Evolutionary conservation across 2,113 vertebrate species (phyloP).

Genomic region (Parotia lawesii): DNA sequence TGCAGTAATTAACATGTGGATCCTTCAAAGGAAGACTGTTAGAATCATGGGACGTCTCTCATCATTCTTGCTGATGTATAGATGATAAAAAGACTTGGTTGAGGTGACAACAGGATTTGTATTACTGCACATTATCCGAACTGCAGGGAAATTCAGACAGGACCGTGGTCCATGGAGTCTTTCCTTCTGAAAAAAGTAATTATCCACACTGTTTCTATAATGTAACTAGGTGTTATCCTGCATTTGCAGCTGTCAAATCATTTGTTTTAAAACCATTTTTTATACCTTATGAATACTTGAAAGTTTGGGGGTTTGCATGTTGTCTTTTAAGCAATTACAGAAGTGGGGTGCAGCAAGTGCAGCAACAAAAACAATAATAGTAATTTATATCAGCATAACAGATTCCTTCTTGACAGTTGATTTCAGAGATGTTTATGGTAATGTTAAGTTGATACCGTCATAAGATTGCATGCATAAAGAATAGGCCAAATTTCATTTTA

Average conservation of each 20-base stretch:
- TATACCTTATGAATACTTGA: slow-evolving; percentile 60
- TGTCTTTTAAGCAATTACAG: slow-evolving; percentile 54
- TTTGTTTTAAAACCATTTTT: slow-evolving; percentile 72
- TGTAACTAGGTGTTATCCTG: slow-evolving; percentile 76
- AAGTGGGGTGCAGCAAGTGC: slow-evolving; percentile 43
- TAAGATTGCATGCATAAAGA: slow-evolving; percentile 44
- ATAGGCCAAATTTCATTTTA: slow-evolving; percentile 9
- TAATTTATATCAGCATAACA: slow-evolving; percentile 28
- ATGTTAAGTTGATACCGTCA: slow-evolving; percentile 25
- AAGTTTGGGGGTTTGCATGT: slow-evolving; percentile 66
- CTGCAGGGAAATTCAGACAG: slow-evolving; percentile 72
- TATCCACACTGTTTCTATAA: slow-evolving; percentile 80
- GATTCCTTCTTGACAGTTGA: slow-evolving; percentile 42
- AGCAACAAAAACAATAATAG: background rate
- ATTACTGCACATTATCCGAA: slow-evolving; percentile 58
- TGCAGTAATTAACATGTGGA: slow-evolving; percentile 77
- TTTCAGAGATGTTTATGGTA: slow-evolving; percentile 54
- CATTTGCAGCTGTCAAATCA: slow-evolving; percentile 78
- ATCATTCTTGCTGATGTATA: slow-evolving; percentile 71
- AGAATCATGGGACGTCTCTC: slow-evolving; percentile 72
- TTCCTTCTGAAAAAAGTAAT: slow-evolving; percentile 73
- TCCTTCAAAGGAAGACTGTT: slow-evolving; percentile 74
- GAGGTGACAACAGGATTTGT: slow-evolving; percentile 68
- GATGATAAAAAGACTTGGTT: slow-evolving; percentile 73
- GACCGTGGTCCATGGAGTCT: slow-evolving; percentile 64